Conservation (phyloP, 2,797 vertebrate genomes). For the Alcedo atthis region DNA sequence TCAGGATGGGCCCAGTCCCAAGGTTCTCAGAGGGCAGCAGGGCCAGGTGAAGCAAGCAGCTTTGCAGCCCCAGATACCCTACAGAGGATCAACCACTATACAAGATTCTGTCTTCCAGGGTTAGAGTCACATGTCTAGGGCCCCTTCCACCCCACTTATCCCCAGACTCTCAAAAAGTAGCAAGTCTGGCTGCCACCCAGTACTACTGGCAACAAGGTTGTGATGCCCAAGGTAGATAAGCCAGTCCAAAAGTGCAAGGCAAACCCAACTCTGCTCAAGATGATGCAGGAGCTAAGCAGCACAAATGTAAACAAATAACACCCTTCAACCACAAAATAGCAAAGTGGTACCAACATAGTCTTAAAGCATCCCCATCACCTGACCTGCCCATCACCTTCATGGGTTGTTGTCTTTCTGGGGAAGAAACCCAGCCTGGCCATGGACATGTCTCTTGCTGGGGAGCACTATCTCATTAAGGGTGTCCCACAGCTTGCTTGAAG, state of each 20-base stretch:
- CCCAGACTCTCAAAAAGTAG: not conserved
- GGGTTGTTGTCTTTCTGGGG: not conserved
- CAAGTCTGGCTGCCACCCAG: not conserved
- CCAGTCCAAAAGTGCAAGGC: not conserved
- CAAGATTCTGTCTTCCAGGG: not conserved
- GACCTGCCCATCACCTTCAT: too few species aligned
- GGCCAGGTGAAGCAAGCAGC: not conserved
- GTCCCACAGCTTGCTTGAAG: not conserved
- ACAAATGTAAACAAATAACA: rapidly evolving
- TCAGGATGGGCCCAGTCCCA: not conserved
- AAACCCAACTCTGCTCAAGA: not conserved
- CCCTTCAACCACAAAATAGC: too few species aligned
- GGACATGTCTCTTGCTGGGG: rapidly evolving
- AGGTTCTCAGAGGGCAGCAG: not conserved
- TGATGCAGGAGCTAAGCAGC: rapidly evolving
- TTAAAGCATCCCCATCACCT: not conserved
- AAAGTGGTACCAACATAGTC: rapidly evolving
- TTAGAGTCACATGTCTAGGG: too few species aligned
- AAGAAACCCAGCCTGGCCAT: not conserved
- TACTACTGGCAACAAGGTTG: not conserved
- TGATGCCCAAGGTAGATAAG: not conserved
- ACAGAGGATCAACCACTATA: too few species aligned
- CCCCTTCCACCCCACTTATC: not conserved
- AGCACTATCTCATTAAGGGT: rapidly evolving
- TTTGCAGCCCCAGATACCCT: not conserved